Conservation (phyloP, 1,140 invertebrate species). For the Platorchestia sp. region DNA sequence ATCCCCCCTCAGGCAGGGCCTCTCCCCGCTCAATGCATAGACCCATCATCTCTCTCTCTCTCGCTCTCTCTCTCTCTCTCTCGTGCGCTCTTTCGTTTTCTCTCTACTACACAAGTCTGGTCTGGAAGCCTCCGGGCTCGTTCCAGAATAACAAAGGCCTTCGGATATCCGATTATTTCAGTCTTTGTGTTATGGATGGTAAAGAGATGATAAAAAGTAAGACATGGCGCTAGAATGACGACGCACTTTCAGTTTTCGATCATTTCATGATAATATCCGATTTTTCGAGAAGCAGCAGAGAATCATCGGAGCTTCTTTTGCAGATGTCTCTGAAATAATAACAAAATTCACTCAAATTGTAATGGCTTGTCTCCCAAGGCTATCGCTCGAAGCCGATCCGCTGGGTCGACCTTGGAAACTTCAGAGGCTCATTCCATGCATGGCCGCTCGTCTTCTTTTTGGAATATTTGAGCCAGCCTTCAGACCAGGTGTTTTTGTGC, state of each 20-base stretch:
- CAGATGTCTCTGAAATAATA: not conserved
- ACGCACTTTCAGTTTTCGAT: not conserved
- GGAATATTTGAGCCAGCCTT: constrained; percentile 22
- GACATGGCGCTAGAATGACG: not conserved
- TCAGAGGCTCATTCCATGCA: not conserved
- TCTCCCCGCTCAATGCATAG: not conserved
- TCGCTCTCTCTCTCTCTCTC: not conserved
- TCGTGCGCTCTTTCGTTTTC: not conserved
- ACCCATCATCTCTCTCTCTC: not conserved
- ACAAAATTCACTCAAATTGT: not conserved
- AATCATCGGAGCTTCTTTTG: not conserved
- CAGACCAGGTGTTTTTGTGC: not conserved
- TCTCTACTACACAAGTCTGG: not conserved
- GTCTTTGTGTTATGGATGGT: not conserved
- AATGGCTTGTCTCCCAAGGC: not conserved
- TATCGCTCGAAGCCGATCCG: not conserved
- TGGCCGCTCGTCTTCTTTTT: not conserved
- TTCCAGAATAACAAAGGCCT: not conserved
- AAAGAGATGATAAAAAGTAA: not conserved
- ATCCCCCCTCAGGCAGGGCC: not conserved
- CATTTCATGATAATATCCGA: not conserved
- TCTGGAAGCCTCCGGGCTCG: not conserved
- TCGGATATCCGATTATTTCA: not conserved
- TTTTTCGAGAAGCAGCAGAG: not conserved
- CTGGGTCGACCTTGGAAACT: not conserved